A percentile compares a stretch with the other conserved stretches of the same genome.
Evolutionary conservation across 2,113 vertebrate genomes (phyloP).

Genomic region (Cheilinus undulatus): DNA sequence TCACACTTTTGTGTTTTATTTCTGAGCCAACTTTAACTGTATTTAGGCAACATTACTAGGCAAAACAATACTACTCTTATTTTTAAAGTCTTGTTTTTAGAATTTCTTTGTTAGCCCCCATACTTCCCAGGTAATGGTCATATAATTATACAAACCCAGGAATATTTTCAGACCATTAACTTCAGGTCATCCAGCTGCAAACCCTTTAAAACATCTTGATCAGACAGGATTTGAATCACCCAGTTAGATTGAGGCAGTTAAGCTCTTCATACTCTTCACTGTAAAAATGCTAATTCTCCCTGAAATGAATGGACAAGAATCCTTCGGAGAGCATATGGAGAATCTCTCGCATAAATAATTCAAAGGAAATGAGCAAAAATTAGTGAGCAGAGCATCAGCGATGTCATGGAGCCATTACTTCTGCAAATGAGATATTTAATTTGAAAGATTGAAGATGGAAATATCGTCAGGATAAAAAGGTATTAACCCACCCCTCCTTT

Average conservation of each 20-base stretch:
- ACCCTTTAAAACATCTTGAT: constrained; percentile 90
- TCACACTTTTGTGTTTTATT: constrained; percentile 3
- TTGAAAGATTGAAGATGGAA: constrained; percentile 70
- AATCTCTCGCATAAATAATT: constrained; percentile 97
- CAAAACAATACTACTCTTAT: no score
- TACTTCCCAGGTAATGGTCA: constrained; percentile 24
- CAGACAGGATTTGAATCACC: constrained; percentile 92
- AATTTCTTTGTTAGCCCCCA: background rate
- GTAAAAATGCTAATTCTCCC: constrained; percentile 90
- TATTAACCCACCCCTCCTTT: constrained; percentile 3
- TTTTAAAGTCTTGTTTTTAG: background rate
- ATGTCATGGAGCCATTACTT: constrained; percentile 90
- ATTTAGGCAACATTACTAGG: constrained; percentile 23
- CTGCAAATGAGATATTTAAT: constrained; percentile 81
- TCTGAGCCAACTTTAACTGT: constrained; percentile 30
- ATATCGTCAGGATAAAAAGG: constrained; percentile 44
- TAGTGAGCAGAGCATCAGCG: constrained; percentile 87
- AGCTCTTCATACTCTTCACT: constrained; percentile 91
- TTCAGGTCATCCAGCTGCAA: constrained; percentile 90
- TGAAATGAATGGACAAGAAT: constrained; percentile 91
- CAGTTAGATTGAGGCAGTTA: constrained; percentile 93
- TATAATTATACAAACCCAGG: constrained; percentile 39
- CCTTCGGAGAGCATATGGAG: constrained; percentile 93
- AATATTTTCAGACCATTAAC: constrained; percentile 62
- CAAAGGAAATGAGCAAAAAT: constrained; percentile 96